Evolutionary conservation across 2,797 vertebrate genomes (phyloP).

Genomic region (Luscinia luscinia): DNA sequence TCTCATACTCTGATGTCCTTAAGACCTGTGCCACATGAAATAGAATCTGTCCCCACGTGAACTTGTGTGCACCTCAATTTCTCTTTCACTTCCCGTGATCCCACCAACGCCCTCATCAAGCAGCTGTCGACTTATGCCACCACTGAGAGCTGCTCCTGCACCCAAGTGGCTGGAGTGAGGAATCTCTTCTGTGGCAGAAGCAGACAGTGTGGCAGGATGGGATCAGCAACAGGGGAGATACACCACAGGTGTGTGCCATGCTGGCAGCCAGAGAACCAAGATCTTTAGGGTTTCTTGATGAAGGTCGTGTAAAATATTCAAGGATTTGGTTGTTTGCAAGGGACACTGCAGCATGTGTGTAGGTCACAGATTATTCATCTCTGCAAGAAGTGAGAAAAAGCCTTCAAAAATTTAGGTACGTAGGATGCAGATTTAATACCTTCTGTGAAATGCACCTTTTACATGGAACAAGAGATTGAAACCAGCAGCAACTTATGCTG

Average conservation of each 20-base stretch:
- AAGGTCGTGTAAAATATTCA: neutral
- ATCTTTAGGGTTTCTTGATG: neutral
- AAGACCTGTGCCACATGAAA: neutral
- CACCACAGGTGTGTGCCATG: accelerated
- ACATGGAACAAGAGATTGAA: neutral
- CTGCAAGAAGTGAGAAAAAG: neutral
- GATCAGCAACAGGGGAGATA: accelerated
- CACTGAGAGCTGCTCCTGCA: slow-evolving; percentile 5
- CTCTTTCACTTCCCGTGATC: neutral
- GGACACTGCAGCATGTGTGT: neutral
- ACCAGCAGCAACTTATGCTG: neutral
- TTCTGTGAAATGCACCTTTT: neutral
- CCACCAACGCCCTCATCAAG: neutral
- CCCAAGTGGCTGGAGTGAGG: neutral
- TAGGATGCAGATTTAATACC: neutral
- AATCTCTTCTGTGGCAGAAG: neutral
- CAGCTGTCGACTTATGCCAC: neutral
- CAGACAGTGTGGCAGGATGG: neutral
- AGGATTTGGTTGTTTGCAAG: neutral
- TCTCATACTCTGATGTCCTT: neutral
- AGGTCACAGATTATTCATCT: neutral
- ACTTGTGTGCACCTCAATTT: neutral
- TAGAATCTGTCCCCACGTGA: neutral
- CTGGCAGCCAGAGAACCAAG: neutral
- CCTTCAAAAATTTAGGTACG: neutral